Conservation (phyloP, 2,888 invertebrate species). For the Torymus texanus region DNA sequence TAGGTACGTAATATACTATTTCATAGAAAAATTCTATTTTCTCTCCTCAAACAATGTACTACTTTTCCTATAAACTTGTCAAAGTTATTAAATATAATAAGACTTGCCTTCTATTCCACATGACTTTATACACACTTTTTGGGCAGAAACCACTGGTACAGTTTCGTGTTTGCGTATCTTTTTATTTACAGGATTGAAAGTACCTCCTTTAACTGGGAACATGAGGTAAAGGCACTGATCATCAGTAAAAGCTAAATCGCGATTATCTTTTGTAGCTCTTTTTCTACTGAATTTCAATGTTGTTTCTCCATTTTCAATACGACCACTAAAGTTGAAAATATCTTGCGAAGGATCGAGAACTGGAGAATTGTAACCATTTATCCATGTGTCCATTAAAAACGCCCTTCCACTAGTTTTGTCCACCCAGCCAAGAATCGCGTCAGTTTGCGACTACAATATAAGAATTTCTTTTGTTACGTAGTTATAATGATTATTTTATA, state of each 20-base stretch:
- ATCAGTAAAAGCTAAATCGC: conserved; percentile 89
- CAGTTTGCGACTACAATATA: conserved; percentile 85
- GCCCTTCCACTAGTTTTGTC: conserved; percentile 85
- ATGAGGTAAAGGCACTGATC: conserved; percentile 89
- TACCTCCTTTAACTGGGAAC: conserved; percentile 90
- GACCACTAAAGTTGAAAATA: conserved; percentile 82
- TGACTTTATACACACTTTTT: conserved; percentile 88
- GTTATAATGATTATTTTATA: too few species aligned
- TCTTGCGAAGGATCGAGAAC: conserved; percentile 83
- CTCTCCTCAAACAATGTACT: too few species aligned
- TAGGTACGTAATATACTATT: too few species aligned
- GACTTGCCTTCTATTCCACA: conserved; percentile 83
- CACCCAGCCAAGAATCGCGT: conserved; percentile 92
- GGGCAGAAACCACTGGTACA: conserved; percentile 83
- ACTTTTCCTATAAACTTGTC: too few species aligned
- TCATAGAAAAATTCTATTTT: too few species aligned
- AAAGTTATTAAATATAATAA: conserved; percentile 2
- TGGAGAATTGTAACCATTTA: conserved; percentile 86
- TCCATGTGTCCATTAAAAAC: conserved; percentile 93
- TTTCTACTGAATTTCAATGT: conserved; percentile 88
- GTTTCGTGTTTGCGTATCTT: conserved; percentile 88
- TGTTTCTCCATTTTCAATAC: conserved; percentile 84
- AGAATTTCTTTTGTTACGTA: not conserved
- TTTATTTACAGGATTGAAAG: conserved; percentile 88
- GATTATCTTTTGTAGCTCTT: conserved; percentile 83